Evolutionary conservation across 2,113 vertebrate genomes (phyloP), one percentile per base, ranked within the genome.

Genomic region (Cryptomyrus ogoouensis): DNA sequence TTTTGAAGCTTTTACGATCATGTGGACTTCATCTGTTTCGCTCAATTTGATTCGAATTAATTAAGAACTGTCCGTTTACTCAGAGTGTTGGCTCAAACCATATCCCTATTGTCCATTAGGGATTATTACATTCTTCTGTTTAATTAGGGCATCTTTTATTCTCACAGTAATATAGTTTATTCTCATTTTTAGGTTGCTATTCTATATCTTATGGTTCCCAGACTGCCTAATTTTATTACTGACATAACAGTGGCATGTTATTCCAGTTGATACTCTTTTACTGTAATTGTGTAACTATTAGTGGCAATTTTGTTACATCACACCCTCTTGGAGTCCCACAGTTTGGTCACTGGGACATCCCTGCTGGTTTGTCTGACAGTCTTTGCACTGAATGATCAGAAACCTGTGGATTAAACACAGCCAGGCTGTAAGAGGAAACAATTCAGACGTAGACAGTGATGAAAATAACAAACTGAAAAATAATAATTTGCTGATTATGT

Each of bases 131-230:
- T 90, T 88, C 62, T 91, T 88, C 93, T 92, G 93, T 90, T 91
- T 91, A 94, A 93, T 92, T 93, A 95, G 94, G 93, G 91, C 92
- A 92, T 91, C 90, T 35, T 89, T 92, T 89, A 89, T 90, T 83
- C 88, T 84, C 90, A 91, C 53, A 46, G 90, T 89, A 27, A 88
- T 88, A 88, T 74, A 27, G 66, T 47, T 35, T n/a, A 5, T 49
- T n/a, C 62, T 70, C 8, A 19, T 47, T 74, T 58, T 74, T 50
- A 46, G 62, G 58, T 74, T 74, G 9, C 44, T 21, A 77, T 9
- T 84, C 74, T 70, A 53, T 21, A 52, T 46, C 52, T 83, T 24
- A 35, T 3, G 50, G 17, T 52, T 77, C 39, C 46, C 47, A 47
- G 88, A 87, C 89, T 92, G 87, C 88, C 80, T 92, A 88, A 90